phyloP scores from a whole-genome alignment of 2,888 invertebrate genomes.

The Epirrhoe tristata region DNA sequence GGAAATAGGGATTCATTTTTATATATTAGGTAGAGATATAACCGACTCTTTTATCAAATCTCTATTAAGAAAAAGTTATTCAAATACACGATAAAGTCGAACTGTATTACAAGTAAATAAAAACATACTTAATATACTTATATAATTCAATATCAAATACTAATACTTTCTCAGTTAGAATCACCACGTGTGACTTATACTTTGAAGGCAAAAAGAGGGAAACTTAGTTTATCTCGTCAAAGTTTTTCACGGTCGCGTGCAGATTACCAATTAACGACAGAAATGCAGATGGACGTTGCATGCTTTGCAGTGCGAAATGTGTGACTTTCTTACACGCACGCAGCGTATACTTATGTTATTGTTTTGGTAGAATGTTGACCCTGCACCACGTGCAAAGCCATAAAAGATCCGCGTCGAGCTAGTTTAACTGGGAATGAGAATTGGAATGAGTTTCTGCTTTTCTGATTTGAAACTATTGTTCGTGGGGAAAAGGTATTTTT shows the following conservation, averaged over 20 bases:
- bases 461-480: not conserved
- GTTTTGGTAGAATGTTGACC: conserved; percentile 14
- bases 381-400: not conserved
- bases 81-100: too few relatives aligned
- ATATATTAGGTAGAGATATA: too few relatives aligned
- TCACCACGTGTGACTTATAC: conserved; percentile 19
- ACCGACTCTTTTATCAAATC: too few relatives aligned
- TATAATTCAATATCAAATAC: not conserved
- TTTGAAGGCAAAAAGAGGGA: conserved; percentile 26
- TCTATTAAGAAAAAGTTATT: too few relatives aligned
- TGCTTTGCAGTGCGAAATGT: conserved; percentile 6
- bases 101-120: too few relatives aligned
- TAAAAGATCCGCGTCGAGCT: not conserved
- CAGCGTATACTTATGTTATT: conserved; percentile 5
- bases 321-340: conserved; percentile 33
- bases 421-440: not conserved
- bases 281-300: conserved; percentile 27
- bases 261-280: conserved; percentile 23
- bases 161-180: conserved; percentile 4
- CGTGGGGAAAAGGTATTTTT: not conserved
- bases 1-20: too few relatives aligned
- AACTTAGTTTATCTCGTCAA: conserved; percentile 29
- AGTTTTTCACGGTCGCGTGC: conserved; percentile 26
- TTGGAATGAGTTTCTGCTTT: not conserved
- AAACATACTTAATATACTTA: too few relatives aligned